Evolutionary conservation across 2,888 invertebrate genomes (phyloP), one percentile per base, ranked within the genome.

Genomic region (Eupithecia exiguata): DNA sequence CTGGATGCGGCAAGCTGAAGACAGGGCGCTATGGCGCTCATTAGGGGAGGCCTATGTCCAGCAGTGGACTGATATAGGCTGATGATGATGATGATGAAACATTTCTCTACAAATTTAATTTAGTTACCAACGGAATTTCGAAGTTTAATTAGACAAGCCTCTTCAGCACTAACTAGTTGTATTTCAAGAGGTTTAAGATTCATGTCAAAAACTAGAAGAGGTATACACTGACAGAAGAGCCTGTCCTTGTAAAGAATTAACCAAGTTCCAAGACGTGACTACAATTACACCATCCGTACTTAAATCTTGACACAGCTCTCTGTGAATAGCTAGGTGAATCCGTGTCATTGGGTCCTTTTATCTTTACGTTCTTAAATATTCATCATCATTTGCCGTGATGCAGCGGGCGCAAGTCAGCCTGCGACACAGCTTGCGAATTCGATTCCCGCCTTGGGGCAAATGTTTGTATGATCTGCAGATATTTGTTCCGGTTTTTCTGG

Each of bases 221-320:
- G 25, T 69, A 71, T 74, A 68, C 71, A 71, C 67, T 68, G 68
- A 35, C 69, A 70, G 69, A 70, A 65, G 68, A 69, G 68, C 58
- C 71, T 40, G 75, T 68, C 74, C 77, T 74, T 72, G 75, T 72
- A 68, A 78, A 79, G 72, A 74, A 76, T 76, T 72, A 77, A 76
- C 74, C 53, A 79, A 74, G 76, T 62, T 77, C 71, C 67, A 69
- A 76, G 78, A 80, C 79, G 80, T 80, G 80, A 80, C 80, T 79
- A 65, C 75, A 75, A 77, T 80, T 76, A 78, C 74, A 67, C 25
- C 68, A 71, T 68, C 76, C 74, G 76, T 76, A 70, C 79, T 77
- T 74, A 75, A 77, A 74, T 25, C 76, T 69, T 38, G 63, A 6
- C 72, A 75, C 72, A 73, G 75, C 68, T 68, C 6, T 66, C 9